Conservation (phyloP, 2,888 invertebrate species). For the Lamellibrachia satsuma region DNA sequence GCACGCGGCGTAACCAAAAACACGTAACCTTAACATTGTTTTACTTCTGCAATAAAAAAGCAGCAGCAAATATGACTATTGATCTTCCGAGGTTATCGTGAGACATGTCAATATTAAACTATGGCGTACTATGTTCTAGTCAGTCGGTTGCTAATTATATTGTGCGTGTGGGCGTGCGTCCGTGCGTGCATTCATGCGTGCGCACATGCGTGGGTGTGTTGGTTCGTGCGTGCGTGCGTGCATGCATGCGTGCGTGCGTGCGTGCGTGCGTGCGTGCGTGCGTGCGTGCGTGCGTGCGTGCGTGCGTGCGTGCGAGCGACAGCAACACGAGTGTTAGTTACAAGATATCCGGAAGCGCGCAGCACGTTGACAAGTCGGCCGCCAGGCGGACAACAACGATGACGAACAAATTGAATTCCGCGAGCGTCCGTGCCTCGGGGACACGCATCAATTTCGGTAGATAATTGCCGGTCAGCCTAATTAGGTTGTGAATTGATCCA, state of each 20-base stretch:
- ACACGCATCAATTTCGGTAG: not conserved
- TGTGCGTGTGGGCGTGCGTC: too few species aligned
- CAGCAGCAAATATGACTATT: too few species aligned
- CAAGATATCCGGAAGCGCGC: not conserved
- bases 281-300: not conserved
- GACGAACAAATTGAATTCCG: not conserved
- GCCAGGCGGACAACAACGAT: not conserved
- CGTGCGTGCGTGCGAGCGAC: not conserved
- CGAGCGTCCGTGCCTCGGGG: not conserved
- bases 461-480: conserved; percentile 13
- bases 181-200: too few species aligned
- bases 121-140: too few species aligned
- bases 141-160: too few species aligned
- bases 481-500: conserved; percentile 12
- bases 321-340: not conserved
- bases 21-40: too few species aligned
- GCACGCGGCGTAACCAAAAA: too few species aligned
- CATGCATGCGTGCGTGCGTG: too few species aligned
- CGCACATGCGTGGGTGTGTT: not conserved
- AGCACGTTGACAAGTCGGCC: not conserved
- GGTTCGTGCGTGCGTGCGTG: too few species aligned
- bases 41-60: too few species aligned
- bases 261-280: not conserved
- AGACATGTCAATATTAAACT: too few species aligned
- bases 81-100: too few species aligned